Base-by-base conservation (phyloP, 2,113 vertebrate genomes). In the Eptesicus fuscus region DNA sequence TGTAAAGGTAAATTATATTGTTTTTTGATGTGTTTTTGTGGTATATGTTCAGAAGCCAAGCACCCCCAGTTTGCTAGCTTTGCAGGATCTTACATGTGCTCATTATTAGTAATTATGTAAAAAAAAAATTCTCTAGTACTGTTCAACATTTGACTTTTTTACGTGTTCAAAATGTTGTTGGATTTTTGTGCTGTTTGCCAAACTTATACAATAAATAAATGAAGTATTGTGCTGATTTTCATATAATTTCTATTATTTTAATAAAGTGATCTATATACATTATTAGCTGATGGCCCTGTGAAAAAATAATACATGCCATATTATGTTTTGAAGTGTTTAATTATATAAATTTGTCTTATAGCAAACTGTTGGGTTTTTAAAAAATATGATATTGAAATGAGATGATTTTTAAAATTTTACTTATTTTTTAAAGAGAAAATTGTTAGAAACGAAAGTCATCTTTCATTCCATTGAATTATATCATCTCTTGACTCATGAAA, bases 141-240 rank as follows among this genome's bases (percentile, higher is more conserved):
- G 89, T 96, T 97, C 91, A 78, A 86, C 95, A 93, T 40, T 96
- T 88, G 97, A 87, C 96, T 97, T 97, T 98, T 98, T 91, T 97
- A 96, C 63, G 10, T 98, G 86, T 96, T 96, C 96, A 89, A 98
- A 97, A 95, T 96, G 84, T 98, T 97, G 93, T 93, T 94, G 94
- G 94, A 97, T 94, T 98, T 97, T 97, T 83, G 97, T 98, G 97
- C 96, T 98, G 87, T 98, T 98, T 97, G 94, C 97, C 97, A 97
- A 93, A 98, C 89, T 96, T 96, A 96, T 49, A 97, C 49, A 88
- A 90, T 98, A 96, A 97, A 98, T 89, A 92, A 97, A 96, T 97
- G 59, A 98, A 96, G 44, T 96, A 94, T 86, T 91, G 86, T 97
- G 93, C 96, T 97, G 96, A 96, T 97, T 94, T 88, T 97, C 88